These are phyloP conservation scores for Miltochrista miniata DNA, from an alignment of 2,888 invertebrate genomes.

Conservation along the genomic window DNA sequence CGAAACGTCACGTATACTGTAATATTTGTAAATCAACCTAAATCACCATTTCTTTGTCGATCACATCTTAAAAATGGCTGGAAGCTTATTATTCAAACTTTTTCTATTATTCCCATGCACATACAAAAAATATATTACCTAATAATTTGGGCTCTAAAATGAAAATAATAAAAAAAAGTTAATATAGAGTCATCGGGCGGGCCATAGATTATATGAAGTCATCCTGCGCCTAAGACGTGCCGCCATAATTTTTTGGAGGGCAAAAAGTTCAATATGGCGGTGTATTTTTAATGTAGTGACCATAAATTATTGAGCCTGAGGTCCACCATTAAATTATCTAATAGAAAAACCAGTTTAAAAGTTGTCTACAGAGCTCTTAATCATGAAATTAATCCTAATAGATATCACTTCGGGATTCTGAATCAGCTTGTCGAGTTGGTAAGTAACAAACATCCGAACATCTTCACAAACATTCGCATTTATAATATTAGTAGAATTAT, in stretches of 20 bases:
- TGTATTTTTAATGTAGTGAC: constrained; percentile 49
- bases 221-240: constrained; percentile 68
- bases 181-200: constrained; percentile 75
- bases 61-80: constrained; percentile 10
- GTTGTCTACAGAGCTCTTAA: background rate
- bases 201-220: constrained; percentile 79
- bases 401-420: too few species aligned
- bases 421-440: too few species aligned
- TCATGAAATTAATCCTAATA: background rate
- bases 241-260: constrained; percentile 61
- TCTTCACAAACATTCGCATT: too few species aligned
- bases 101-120: constrained; percentile 32
- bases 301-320: constrained; percentile 15
- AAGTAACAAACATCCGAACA: too few species aligned
- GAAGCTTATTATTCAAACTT: constrained; percentile 18
- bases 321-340: background rate
- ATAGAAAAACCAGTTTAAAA: too few species aligned
- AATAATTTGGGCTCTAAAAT: constrained; percentile 48
- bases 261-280: constrained; percentile 70
- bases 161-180: constrained; percentile 61
- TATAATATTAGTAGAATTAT: too few species aligned
- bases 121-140: constrained; percentile 35
- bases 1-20: background rate
- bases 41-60: background rate
- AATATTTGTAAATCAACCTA: background rate